Conservation (phyloP, 2,113 vertebrate genomes). For the Poecilia latipinna region DNA sequence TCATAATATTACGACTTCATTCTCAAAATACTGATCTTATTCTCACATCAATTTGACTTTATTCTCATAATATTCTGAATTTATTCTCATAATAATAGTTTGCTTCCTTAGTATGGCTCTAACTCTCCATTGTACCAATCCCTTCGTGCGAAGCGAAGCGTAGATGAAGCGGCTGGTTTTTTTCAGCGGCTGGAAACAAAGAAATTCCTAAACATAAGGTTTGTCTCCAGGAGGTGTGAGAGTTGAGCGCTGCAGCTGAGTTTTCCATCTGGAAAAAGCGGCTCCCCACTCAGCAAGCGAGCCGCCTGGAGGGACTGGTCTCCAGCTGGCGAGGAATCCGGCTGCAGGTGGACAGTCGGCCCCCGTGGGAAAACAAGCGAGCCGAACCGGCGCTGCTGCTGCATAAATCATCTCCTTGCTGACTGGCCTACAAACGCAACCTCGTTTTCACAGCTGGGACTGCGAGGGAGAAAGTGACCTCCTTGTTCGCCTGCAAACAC, state of each 20-base stretch:
- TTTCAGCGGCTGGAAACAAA: neutral
- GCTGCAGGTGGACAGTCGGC: slow-evolving; percentile 65
- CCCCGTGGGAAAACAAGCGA: slow-evolving; percentile 56
- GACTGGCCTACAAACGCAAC: slow-evolving; percentile 63
- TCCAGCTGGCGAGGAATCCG: slow-evolving; percentile 65
- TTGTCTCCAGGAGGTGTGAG: slow-evolving; percentile 28
- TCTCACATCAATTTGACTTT: too few species aligned
- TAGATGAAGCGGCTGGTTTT: too few species aligned
- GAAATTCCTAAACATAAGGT: slow-evolving; percentile 15
- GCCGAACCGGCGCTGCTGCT: slow-evolving; percentile 25
- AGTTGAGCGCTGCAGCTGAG: slow-evolving; percentile 17
- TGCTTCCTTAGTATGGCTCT: too few species aligned
- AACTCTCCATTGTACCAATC: too few species aligned
- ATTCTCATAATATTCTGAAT: too few species aligned
- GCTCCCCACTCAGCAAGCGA: slow-evolving; percentile 41
- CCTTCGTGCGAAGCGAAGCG: too few species aligned
- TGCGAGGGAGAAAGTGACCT: slow-evolving; percentile 60
- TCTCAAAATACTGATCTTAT: too few species aligned
- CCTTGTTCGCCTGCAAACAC: slow-evolving; percentile 45
- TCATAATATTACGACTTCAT: too few species aligned
- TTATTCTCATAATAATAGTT: too few species aligned
- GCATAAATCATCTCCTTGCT: slow-evolving; percentile 71
- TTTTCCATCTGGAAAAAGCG: slow-evolving; percentile 37
- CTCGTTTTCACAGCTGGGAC: slow-evolving; percentile 62
- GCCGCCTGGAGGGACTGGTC: slow-evolving; percentile 50